Percentiles rank a stretch among this genome's conserved stretches.
Evolutionary conservation across 2,888 invertebrate genomes (phyloP).

Genomic region (Philopedon plagiatum): DNA sequence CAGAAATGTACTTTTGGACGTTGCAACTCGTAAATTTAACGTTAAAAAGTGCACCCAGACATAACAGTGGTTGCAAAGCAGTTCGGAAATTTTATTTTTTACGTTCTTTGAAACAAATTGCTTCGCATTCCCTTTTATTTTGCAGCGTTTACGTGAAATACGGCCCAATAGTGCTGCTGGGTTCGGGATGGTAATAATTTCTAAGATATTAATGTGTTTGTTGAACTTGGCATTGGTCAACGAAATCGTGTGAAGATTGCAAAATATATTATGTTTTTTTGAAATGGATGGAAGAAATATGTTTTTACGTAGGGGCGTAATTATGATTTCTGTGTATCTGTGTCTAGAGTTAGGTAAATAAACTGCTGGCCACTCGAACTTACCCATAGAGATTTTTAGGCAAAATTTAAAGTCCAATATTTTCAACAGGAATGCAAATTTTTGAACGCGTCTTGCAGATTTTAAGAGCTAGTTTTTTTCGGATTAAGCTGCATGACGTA

Average conservation of each 20-base stretch:
- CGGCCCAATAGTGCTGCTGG: slow-evolving; percentile 30
- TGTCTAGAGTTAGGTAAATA: too few species aligned
- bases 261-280: slow-evolving; percentile 3
- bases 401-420: too few species aligned
- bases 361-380: too few species aligned
- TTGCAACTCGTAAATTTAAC: slow-evolving; percentile 20
- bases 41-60: slow-evolving; percentile 28
- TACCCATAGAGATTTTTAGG: too few species aligned
- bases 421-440: too few species aligned
- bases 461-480: too few species aligned
- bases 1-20: slow-evolving; percentile 15
- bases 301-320: too few species aligned
- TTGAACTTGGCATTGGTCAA: slow-evolving; percentile 38
- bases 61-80: slow-evolving; percentile 33
- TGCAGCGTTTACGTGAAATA: slow-evolving; percentile 41
- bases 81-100: slow-evolving; percentile 38
- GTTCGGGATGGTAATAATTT: slow-evolving; percentile 38
- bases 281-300: slow-evolving; percentile 1
- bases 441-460: too few species aligned
- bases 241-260: slow-evolving; percentile 15
- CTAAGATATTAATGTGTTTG: slow-evolving; percentile 39
- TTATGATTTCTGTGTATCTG: too few species aligned
- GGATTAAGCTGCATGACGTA: too few species aligned
- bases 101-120: slow-evolving; percentile 38
- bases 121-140: slow-evolving; percentile 34